Percentiles rank a stretch among this genome's conserved stretches.
Evolutionary conservation across 2,888 invertebrate species (phyloP).

Genomic region (Oconnorella tubifera): DNA sequence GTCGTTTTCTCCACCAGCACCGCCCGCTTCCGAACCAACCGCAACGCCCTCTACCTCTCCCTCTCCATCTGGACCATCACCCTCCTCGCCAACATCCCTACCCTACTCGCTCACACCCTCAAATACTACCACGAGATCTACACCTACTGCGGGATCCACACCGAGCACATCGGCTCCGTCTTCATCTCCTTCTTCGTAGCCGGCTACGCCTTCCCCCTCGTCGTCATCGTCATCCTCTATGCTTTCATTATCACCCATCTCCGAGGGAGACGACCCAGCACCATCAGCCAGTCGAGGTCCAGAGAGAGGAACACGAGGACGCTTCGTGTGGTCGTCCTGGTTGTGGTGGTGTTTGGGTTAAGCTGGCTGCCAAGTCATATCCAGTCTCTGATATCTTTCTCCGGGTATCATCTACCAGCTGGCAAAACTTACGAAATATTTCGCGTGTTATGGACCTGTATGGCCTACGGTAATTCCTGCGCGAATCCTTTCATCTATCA

Average conservation of each 20-base stretch:
- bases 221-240: slow-evolving; percentile 24
- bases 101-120: slow-evolving; percentile 19
- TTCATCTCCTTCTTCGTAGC: slow-evolving; percentile 27
- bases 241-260: slow-evolving; percentile 15
- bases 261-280: background rate
- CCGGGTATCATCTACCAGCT: background rate
- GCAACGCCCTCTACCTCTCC: slow-evolving; percentile 18
- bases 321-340: background rate
- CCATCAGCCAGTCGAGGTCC: background rate
- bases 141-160: slow-evolving; percentile 19
- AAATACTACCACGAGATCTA: slow-evolving; percentile 12
- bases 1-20: slow-evolving; percentile 14
- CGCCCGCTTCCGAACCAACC: slow-evolving; percentile 15
- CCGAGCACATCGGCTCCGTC: slow-evolving; percentile 14
- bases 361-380: background rate
- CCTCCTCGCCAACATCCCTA: slow-evolving; percentile 19
- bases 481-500: slow-evolving; percentile 33
- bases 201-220: slow-evolving; percentile 27
- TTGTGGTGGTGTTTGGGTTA: background rate
- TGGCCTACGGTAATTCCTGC: slow-evolving; percentile 30
- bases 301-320: background rate
- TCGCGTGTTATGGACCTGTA: slow-evolving; percentile 23
- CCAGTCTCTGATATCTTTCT: background rate
- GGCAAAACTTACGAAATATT: background rate
- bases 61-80: slow-evolving; percentile 24